Conservation (phyloP, 2,797 vertebrate genomes). For the Cirrhinus mrigala region DNA sequence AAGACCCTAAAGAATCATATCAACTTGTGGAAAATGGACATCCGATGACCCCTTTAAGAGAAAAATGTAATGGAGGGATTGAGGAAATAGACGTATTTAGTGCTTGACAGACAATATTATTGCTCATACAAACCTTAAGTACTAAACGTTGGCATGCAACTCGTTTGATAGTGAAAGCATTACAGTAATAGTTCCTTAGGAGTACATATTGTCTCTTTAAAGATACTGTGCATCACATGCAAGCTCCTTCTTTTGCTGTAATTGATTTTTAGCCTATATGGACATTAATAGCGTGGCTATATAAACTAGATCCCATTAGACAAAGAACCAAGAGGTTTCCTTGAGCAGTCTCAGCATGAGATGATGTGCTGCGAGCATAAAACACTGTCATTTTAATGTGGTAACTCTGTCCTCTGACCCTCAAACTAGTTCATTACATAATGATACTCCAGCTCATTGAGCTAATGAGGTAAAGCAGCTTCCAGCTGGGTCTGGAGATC, state of each 20-base stretch:
- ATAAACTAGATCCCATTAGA: background rate
- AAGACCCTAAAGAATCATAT: no score
- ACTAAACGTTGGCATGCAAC: background rate
- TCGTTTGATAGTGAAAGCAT: background rate
- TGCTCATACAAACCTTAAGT: background rate
- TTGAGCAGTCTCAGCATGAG: background rate
- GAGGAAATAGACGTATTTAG: background rate
- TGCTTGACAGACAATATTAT: background rate
- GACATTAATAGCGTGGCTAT: background rate
- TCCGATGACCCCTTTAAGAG: no score
- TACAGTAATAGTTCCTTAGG: background rate
- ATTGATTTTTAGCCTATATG: background rate
- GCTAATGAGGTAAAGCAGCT: constrained; percentile 47
- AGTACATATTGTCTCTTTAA: background rate
- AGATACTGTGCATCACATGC: background rate
- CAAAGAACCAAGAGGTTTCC: constrained; percentile 12
- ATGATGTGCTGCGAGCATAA: background rate
- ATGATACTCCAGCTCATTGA: constrained; percentile 33
- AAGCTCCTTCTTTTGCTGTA: background rate
- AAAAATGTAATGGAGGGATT: background rate
- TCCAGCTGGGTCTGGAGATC: constrained; percentile 30
- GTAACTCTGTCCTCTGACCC: constrained; percentile 26
- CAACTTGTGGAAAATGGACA: no score
- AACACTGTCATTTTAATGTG: background rate
- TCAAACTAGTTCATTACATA: constrained; percentile 28